Evolutionary conservation across 2,797 vertebrate species (phyloP).

Genomic region (Pagetopsis macropterus): DNA sequence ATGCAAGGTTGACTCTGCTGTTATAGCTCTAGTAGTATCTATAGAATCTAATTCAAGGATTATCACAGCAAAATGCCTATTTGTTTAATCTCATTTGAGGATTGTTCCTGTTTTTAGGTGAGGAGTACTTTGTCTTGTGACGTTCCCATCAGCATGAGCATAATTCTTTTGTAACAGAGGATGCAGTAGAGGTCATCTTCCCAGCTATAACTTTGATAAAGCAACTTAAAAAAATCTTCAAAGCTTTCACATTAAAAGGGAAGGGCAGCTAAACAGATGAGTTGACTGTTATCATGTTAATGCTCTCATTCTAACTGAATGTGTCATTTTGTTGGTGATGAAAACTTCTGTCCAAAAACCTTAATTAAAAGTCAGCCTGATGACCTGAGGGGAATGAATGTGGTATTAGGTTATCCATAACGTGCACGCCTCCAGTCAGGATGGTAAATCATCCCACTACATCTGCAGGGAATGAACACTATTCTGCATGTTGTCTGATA

Average conservation of each 20-base stretch:
- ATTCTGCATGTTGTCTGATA: conserved; percentile 45
- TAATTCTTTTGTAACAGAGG: background rate
- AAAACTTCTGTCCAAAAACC: conserved; percentile 46
- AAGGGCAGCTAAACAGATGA: conserved; percentile 29
- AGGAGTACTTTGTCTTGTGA: background rate
- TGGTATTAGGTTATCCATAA: conserved; percentile 42
- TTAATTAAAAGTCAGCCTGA: conserved; percentile 38
- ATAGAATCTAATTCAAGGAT: background rate
- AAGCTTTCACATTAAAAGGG: conserved; percentile 11
- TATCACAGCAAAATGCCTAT: too few species aligned
- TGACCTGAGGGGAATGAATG: conserved; percentile 28
- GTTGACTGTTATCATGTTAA: conserved; percentile 10
- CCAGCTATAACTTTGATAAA: too few species aligned
- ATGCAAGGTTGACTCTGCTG: conserved; percentile 23
- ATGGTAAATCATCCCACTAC: conserved; percentile 46
- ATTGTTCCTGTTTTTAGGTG: too few species aligned
- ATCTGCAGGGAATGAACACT: conserved; percentile 42
- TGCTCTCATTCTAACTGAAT: conserved; percentile 39
- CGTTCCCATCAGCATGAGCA: background rate
- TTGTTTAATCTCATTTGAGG: background rate
- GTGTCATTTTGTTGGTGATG: conserved; percentile 38
- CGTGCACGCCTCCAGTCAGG: conserved; percentile 21
- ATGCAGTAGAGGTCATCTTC: background rate
- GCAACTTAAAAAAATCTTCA: background rate
- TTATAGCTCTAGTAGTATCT: background rate